phyloP scores from a whole-genome alignment of 2,797 vertebrate genomes.

The Poecilia gillii region DNA sequence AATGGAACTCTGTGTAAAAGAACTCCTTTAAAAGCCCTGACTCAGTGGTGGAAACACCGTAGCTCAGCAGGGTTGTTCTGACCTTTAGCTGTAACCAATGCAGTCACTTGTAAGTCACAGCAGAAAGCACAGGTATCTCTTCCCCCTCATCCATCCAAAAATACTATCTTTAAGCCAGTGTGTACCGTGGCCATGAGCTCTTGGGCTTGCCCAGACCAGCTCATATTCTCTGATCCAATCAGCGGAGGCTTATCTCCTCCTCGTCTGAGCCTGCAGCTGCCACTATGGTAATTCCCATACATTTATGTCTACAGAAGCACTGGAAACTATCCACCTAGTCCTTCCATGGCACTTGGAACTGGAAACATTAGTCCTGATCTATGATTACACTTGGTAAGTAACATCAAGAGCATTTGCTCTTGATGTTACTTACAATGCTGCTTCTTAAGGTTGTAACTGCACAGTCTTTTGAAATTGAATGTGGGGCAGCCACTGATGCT shows the following conservation, averaged over 20 bases:
- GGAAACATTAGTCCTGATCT: slow-evolving; percentile 67
- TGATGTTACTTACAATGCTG: slow-evolving; percentile 25
- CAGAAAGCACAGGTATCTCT: slow-evolving; percentile 58
- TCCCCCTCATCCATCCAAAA: slow-evolving; percentile 48
- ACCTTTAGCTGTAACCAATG: slow-evolving; percentile 61
- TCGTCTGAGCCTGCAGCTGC: slow-evolving; percentile 79
- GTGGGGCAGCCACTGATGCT: neutral
- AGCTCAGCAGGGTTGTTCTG: slow-evolving; percentile 15
- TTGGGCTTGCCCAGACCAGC: slow-evolving; percentile 53
- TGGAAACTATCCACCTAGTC: slow-evolving; percentile 70
- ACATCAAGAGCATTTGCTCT: slow-evolving; percentile 42
- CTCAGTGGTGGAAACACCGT: slow-evolving; percentile 13
- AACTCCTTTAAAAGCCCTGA: neutral
- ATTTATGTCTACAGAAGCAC: slow-evolving; percentile 59
- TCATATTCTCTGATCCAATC: slow-evolving; percentile 80
- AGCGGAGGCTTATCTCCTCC: slow-evolving; percentile 78
- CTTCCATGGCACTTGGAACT: slow-evolving; percentile 45
- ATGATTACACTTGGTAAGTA: slow-evolving; percentile 53
- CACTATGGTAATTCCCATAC: slow-evolving; percentile 67
- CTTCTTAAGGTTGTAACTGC: slow-evolving; percentile 51
- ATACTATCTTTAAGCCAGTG: slow-evolving; percentile 56
- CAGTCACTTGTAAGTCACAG: slow-evolving; percentile 43
- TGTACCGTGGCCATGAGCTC: slow-evolving; percentile 38
- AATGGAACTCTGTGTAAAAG: neutral
- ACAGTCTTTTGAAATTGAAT: slow-evolving; percentile 28